Base-by-base conservation (phyloP, 92 coral and sea anemone species). In the Epizoanthus illoricatus region DNA sequence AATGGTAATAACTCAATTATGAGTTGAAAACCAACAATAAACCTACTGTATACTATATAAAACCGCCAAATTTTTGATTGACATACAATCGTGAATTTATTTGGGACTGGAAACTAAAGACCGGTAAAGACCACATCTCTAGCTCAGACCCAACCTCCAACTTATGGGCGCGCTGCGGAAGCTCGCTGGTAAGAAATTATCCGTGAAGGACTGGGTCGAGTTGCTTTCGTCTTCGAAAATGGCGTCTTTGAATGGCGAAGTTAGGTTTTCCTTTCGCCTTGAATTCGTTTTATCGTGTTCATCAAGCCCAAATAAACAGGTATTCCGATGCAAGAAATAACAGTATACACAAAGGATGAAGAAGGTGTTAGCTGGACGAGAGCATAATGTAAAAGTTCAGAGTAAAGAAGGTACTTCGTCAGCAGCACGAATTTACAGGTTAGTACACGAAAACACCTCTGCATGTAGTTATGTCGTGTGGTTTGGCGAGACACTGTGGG, bases 311-410 rank as follows among this genome's bases (percentile, higher is more conserved):
- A 20, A 20, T 12, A 43, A 78, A 78, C 82, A 43, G 71, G 65
- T 78, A 40, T 78, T 62, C 82, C 69, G 71, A 78, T 78, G 82
- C 82, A 78, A 63, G 82, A 78, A 78, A 78, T 78, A 78, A 78
- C 82, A 47, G 67, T 78, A 63, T 23, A 61, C 55, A 21, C 82
- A 78, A 78, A 93, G 94, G 85, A 93, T 93, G 97, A 93, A 89
- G 87, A 93, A 93, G 88, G 89, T 90, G 85, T 90, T 88, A 85
- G 83, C 89, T 84, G 95, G 86, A 91, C 90, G 90, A 87, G 97
- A 93, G 78, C 86, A 81, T 85, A 85, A 79, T 87, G 94, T 87
- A 84, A 93, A 91, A 86, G 80, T 79, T 80, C 88, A 87, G 83
- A 92, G 87, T 65, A 93, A 91, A 85, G 92, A 93, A 55, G 90